These are phyloP conservation scores for Macroramphosus scolopax DNA, from an alignment of 2,797 vertebrate species.

Conservation along the genomic window DNA sequence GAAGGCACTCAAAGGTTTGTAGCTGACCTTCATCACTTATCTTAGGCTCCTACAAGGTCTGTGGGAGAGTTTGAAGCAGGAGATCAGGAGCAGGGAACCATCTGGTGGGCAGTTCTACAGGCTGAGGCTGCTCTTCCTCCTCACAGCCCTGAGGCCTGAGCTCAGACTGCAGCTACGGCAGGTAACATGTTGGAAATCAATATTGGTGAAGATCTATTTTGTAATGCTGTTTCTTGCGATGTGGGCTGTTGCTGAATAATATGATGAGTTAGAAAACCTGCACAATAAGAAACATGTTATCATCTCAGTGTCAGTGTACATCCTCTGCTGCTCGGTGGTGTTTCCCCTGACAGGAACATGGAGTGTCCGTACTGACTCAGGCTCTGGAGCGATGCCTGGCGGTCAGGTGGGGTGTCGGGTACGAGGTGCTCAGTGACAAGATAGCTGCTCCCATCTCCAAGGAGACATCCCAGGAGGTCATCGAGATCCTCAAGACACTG, in stretches of 20 bases:
- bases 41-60: conserved; percentile 50
- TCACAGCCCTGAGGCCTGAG: conserved; percentile 76
- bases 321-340: not conserved
- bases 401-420: conserved; percentile 55
- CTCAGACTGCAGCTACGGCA: conserved; percentile 67
- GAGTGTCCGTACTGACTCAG: conserved; percentile 66
- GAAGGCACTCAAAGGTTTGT: too few relatives aligned
- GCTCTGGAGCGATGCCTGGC: conserved; percentile 68
- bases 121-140: conserved; percentile 74
- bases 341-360: conserved; percentile 58
- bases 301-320: too few relatives aligned
- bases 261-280: too few relatives aligned
- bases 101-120: conserved; percentile 71
- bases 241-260: too few relatives aligned
- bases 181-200: conserved; percentile 27
- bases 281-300: too few relatives aligned
- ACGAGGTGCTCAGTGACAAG: conserved; percentile 54
- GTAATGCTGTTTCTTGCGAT: too few relatives aligned
- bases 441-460: conserved; percentile 48
- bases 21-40: too few relatives aligned
- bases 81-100: conserved; percentile 6
- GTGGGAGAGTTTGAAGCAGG: conserved; percentile 48
- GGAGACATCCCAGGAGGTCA: conserved; percentile 62
- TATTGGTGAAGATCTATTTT: too few relatives aligned
- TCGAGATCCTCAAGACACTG: conserved; percentile 76